Evolutionary conservation across 37 sponge, comb jelly and placozoan genomes (phyloP).

Genomic region (Halisarca cf. caerulea): DNA sequence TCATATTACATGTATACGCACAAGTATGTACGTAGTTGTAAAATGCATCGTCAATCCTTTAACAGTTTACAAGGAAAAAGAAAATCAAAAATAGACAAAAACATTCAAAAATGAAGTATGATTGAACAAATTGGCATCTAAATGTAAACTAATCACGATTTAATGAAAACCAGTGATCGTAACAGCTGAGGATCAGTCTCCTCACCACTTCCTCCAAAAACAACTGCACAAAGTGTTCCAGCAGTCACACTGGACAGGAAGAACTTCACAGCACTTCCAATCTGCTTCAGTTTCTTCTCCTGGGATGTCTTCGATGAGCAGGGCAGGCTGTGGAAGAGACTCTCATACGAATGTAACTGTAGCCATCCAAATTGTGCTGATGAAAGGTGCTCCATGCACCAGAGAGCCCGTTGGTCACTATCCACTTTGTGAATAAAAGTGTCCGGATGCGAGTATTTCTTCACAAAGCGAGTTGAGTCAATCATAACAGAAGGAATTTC

Average conservation of each 20-base stretch:
- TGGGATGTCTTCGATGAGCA: not conserved
- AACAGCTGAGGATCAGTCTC: not conserved
- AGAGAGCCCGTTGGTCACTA: constrained; percentile 46
- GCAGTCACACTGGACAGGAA: not conserved
- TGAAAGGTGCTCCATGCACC: not conserved
- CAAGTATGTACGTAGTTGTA: too few relatives aligned
- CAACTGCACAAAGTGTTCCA: not conserved
- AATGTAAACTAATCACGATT: not conserved
- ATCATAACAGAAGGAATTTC: constrained; percentile 39
- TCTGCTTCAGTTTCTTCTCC: not conserved
- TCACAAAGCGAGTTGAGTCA: constrained; percentile 46
- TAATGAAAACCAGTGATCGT: not conserved
- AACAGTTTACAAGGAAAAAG: too few relatives aligned
- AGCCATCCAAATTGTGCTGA: constrained; percentile 45
- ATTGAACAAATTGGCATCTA: not conserved
- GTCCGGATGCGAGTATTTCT: constrained; percentile 15
- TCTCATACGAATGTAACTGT: constrained; percentile 37
- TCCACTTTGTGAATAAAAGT: not conserved
- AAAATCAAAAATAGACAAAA: too few relatives aligned
- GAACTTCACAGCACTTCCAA: not conserved
- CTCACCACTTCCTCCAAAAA: not conserved
- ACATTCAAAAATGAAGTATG: too few relatives aligned
- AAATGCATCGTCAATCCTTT: too few relatives aligned
- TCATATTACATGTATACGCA: too few relatives aligned
- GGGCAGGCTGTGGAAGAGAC: not conserved